A percentile compares a stretch with the other conserved stretches of the same genome.
phyloP scores from a whole-genome alignment of 2,797 vertebrate genomes.

The Cryptoblepharus egeriae region DNA sequence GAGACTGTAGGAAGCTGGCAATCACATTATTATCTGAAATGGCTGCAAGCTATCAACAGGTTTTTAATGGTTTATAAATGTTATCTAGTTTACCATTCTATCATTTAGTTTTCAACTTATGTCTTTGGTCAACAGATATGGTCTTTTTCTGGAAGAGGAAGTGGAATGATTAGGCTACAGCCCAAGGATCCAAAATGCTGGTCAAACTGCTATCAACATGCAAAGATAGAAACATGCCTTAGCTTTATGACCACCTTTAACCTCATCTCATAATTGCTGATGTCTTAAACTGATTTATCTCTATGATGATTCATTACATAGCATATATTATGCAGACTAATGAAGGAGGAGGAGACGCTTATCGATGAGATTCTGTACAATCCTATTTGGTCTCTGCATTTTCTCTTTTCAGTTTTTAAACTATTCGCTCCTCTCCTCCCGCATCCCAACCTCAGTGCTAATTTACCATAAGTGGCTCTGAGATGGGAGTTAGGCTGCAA shows the following conservation, averaged over 20 bases:
- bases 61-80: conserved; percentile 1
- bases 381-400: not conserved
- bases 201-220: not conserved
- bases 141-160: not conserved
- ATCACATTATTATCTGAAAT: conserved; percentile 4
- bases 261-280: not conserved
- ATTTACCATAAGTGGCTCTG: not conserved
- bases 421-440: no score
- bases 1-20: not conserved
- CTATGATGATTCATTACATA: not conserved
- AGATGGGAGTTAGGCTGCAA: not conserved
- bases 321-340: not conserved
- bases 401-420: not conserved
- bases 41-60: not conserved
- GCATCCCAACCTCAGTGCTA: not conserved
- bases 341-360: not conserved
- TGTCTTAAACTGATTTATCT: not conserved
- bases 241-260: not conserved
- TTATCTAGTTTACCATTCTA: not conserved
- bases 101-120: not conserved
- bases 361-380: not conserved
- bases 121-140: not conserved
- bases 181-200: no score
- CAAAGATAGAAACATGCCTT: not conserved
- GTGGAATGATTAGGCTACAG: not conserved